Evolutionary conservation across 2,888 invertebrate genomes (phyloP), one percentile per base, ranked within the genome.

Genomic region (Cataglyphis albicans): DNA sequence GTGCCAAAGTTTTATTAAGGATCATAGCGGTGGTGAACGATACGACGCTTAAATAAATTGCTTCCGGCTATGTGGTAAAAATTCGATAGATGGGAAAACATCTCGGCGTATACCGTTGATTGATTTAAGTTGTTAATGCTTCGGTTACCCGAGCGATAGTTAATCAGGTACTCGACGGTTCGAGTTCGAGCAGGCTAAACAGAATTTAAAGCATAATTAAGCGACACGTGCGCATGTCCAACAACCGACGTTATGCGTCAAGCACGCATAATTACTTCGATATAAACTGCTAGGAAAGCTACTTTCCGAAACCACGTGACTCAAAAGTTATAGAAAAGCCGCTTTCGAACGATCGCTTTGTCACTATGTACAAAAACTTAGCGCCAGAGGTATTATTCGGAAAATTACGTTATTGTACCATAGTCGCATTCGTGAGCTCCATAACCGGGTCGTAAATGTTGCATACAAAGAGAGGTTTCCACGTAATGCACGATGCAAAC

Each of bases 271-370:
- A 87, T 87, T 87, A 85, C 85, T 87, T 83, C 57, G 76, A 84
- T 81, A 76, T 68, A 82, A 87, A 86, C 84, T 87, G 68, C 6
- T 21, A 18, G 48, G 65, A n/a, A 7, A 89, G 84, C 68, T 86
- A 82, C 80, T 80, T 70, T 82, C 64, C 44, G 12, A 25, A 38
- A 44, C 61, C 70, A 41, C 52, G 32, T n/a, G n/a, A 65, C 59
- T 52, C 75, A 44, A 61, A 81, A 74, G 25, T 67, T 59, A 15
- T 25, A 25, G 29, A 38, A 41, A 25, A 44, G 59, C 61, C 7
- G 80, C 86, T 86, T 86, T 84, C 80, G 52, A 81, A 80, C 82
- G 83, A 86, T 88, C 84, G 81, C 84, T 84, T 81, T 84, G 82
- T 80, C 86, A 74, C 65, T 68, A 80, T 4, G 52, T 38, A 74